Conservation (phyloP, 1,140 invertebrate species). For the Caerostris darwini region DNA sequence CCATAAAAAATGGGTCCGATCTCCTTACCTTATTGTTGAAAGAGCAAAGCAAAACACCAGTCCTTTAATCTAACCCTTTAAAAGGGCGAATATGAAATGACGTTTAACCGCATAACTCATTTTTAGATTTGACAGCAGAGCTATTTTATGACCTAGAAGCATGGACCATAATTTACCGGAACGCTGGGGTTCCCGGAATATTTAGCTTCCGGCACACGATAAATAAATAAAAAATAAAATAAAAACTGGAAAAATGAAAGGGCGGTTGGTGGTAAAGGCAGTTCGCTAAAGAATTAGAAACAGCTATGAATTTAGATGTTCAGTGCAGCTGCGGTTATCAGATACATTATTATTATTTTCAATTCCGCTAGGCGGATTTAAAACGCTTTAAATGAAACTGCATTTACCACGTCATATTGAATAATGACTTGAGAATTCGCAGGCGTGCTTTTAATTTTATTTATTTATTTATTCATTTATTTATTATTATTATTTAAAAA, state of each 20-base stretch:
- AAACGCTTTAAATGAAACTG: constrained; percentile 47
- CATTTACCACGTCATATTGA: background rate
- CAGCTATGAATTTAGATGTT: constrained; percentile 62
- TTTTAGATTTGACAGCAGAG: constrained; percentile 50
- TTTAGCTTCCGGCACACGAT: background rate
- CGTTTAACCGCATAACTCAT: constrained; percentile 3
- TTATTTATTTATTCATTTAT: background rate
- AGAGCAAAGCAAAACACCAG: background rate
- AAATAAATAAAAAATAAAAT: background rate
- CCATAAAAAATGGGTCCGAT: background rate
- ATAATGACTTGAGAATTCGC: no score
- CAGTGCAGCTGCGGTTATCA: constrained; percentile 12
- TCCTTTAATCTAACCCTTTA: constrained; percentile 8
- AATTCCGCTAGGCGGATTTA: background rate
- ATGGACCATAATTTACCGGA: constrained; percentile 39
- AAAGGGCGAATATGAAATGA: constrained; percentile 19
- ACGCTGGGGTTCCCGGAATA: background rate
- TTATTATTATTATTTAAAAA: background rate
- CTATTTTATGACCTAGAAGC: constrained; percentile 19
- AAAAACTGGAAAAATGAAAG: background rate
- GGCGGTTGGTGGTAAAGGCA: background rate
- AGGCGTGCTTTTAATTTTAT: background rate
- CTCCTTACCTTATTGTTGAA: background rate
- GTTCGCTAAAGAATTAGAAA: constrained; percentile 42
- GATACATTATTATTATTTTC: constrained; percentile 55